phyloP scores from a whole-genome alignment of 92 coral and sea anemone genomes.

The Siderastrea radians region DNA sequence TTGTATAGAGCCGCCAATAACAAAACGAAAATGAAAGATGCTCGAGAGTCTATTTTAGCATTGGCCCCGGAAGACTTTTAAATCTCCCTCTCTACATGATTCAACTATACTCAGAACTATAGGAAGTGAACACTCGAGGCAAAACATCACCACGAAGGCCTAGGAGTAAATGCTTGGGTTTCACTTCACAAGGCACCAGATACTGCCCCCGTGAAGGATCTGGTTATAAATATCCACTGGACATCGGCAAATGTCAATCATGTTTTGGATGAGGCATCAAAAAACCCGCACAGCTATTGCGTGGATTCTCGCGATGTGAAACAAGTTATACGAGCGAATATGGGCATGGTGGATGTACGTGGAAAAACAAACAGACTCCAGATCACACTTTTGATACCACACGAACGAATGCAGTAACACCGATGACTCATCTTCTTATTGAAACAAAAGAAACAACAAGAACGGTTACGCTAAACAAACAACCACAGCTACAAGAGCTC shows the following conservation, averaged over 20 bases:
- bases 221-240: conserved; percentile 42
- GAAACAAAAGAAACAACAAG: conserved; percentile 45
- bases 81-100: conserved; percentile 36
- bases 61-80: conserved; percentile 33
- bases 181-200: conserved; percentile 64
- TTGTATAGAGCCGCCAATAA: conserved; percentile 56
- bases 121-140: conserved; percentile 45
- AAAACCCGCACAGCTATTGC: background rate
- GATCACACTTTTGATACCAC: conserved; percentile 55
- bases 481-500: conserved; percentile 52
- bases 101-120: conserved; percentile 59
- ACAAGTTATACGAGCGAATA: conserved; percentile 13
- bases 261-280: conserved; percentile 32
- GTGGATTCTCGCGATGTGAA: conserved; percentile 57
- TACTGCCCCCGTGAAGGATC: conserved; percentile 49
- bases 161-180: conserved; percentile 54
- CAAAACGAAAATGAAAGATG: conserved; percentile 52
- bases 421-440: conserved; percentile 56
- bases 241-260: conserved; percentile 45
- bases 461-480: conserved; percentile 18
- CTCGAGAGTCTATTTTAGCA: conserved; percentile 39
- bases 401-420: conserved; percentile 47
- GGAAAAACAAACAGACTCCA: background rate
- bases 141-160: conserved; percentile 46
- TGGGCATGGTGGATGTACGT: background rate